phyloP scores from a whole-genome alignment of 2,888 invertebrate genomes.

The Pollenia griseotomentosa region DNA sequence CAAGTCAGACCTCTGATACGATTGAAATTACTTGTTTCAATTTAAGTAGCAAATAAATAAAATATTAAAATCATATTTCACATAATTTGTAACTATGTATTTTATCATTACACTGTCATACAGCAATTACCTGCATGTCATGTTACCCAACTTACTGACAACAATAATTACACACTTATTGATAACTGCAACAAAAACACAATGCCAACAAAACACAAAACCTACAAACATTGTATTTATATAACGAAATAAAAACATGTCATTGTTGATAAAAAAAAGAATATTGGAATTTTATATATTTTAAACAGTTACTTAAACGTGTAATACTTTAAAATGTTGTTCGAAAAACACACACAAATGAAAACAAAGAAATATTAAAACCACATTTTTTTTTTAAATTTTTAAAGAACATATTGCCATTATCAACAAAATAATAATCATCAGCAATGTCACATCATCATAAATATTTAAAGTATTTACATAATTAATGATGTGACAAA shows the following conservation, averaged over 20 bases:
- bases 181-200: conserved; percentile 22
- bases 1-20: too few relatives aligned
- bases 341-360: not conserved
- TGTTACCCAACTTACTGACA: conserved; percentile 47
- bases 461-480: not conserved
- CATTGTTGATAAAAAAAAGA: conserved; percentile 40
- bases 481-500: conserved; percentile 50
- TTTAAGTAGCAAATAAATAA: not conserved
- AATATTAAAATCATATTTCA: not conserved
- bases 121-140: conserved; percentile 56
- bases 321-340: conserved; percentile 18
- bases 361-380: conserved; percentile 22
- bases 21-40: too few relatives aligned
- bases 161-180: conserved; percentile 58
- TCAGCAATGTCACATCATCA: conserved; percentile 17
- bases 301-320: conserved; percentile 40
- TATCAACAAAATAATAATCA: conserved; percentile 6
- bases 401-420: conserved; percentile 4
- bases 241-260: conserved; percentile 30
- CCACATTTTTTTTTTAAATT: not conserved
- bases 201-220: not conserved
- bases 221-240: not conserved
- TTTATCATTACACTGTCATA: conserved; percentile 14
- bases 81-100: not conserved
- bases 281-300: not conserved